A percentile compares a stretch with the other conserved stretches of the same genome.
These are phyloP conservation scores for Motacilla alba DNA, from an alignment of 2,113 vertebrate genomes.

Conservation along the genomic window DNA sequence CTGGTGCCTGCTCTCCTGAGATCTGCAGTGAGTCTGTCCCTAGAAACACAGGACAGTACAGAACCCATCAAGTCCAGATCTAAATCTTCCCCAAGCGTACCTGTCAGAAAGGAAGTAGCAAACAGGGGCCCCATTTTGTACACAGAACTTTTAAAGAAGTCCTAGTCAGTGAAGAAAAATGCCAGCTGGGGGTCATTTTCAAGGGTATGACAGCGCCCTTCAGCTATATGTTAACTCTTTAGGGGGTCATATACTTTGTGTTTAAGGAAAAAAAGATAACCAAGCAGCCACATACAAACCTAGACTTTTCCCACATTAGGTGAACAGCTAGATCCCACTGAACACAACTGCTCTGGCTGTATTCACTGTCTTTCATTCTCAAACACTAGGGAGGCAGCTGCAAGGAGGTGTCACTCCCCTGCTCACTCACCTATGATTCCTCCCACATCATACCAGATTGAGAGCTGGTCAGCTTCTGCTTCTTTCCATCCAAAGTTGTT, in stretches of 20 bases:
- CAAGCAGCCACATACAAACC: background rate
- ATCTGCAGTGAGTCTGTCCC: background rate
- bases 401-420: background rate
- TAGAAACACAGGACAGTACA: background rate
- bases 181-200: background rate
- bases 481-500: conserved; percentile 93
- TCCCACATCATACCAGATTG: conserved; percentile 96
- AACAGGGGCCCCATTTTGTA: background rate
- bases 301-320: background rate
- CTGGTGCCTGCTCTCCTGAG: background rate
- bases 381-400: background rate
- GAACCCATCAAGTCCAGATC: background rate
- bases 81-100: background rate
- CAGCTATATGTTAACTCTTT: background rate
- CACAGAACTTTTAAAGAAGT: background rate
- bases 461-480: conserved; percentile 89
- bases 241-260: background rate
- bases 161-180: background rate
- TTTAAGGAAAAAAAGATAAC: background rate
- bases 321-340: background rate
- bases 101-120: background rate
- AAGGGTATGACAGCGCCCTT: background rate
- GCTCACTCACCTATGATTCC: conserved; percentile 88
- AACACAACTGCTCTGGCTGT: background rate
- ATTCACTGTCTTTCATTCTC: background rate